Evolutionary conservation across 2,888 invertebrate species (phyloP).

Genomic region (Biston betularia): DNA sequence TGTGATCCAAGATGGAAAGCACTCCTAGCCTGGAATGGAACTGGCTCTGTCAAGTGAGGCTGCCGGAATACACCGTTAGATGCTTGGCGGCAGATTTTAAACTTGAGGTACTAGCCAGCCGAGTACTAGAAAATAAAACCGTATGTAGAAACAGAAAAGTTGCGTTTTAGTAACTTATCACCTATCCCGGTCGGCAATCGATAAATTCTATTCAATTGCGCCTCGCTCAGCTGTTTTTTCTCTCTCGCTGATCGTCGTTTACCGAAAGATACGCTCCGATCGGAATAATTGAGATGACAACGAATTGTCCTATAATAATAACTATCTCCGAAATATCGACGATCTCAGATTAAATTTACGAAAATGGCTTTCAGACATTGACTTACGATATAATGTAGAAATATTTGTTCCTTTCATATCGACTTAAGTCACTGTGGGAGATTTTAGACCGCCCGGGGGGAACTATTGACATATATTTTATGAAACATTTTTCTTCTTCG

Average conservation of each 20-base stretch:
- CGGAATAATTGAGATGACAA: slow-evolving; percentile 24
- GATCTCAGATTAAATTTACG: slow-evolving; percentile 27
- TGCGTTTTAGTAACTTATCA: slow-evolving; percentile 28
- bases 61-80: too few species aligned
- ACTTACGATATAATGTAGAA: not conserved
- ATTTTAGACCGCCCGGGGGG: not conserved
- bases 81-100: too few species aligned
- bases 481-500: not conserved
- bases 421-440: slow-evolving; percentile 1
- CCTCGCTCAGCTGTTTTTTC: slow-evolving; percentile 26
- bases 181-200: slow-evolving; percentile 43
- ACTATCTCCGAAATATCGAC: slow-evolving; percentile 17
- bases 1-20: too few species aligned
- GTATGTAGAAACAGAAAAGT: not conserved
- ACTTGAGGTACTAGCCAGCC: too few species aligned
- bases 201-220: slow-evolving; percentile 45
- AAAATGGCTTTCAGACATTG: slow-evolving; percentile 12
- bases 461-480: not conserved
- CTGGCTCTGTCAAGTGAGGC: too few species aligned
- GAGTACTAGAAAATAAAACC: not conserved
- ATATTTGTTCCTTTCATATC: not conserved
- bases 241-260: slow-evolving; percentile 18
- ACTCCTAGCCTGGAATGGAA: too few species aligned
- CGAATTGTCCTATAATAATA: slow-evolving; percentile 29
- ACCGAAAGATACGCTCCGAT: slow-evolving; percentile 18